Base-by-base conservation (phyloP, 1,140 invertebrate genomes). In the Trachelipus rathkii region DNA sequence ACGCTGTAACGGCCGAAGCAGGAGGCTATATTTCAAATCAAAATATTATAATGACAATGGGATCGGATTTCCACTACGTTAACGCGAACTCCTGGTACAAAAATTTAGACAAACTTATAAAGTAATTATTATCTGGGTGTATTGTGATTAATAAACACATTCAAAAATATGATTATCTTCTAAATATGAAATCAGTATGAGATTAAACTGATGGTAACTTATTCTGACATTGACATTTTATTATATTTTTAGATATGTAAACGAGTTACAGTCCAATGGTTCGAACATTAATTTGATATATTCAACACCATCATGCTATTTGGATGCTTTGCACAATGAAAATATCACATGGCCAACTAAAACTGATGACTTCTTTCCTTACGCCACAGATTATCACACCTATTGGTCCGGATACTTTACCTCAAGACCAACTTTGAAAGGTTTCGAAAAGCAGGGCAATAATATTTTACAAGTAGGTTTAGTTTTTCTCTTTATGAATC, bases 401-500 rank as follows among this genome's bases (percentile, higher is more conserved):
- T 97, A 91, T 84, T 98, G 96, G 96, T 97, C 93, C 0, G 97
- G 97, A 0, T 99, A 96, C 84, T 99, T 94, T 84, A 95, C 94
- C 0, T 97, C 95, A 0, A 88, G 93, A 71, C 91, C 94, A 11
- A 91, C 93, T 0, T 86, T 93, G 0, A 97, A 97, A 82, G 89
- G 89, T n/a, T 75, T 75, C 23, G 74, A 79, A 70, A 78, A 78
- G 68, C 15, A 78, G 67, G 71, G 75, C 19, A 81, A 81, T 72
- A 72, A 44, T 43, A 60, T 81, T 69, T 71, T 79, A n/a, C 80
- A 81, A 78, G 80, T 79, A 50, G 19, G 66, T 43, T 92, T 33
- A 33, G 1, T 3, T 33, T 3, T 1, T 33, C 6, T 33, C 33
- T 33, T 33, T 33, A 1, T 6, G 33, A 33, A 6, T 33, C 1